These are phyloP conservation scores for Drosophila peninsularis DNA, from an alignment of 2,888 invertebrate genomes.

Conservation along the genomic window DNA sequence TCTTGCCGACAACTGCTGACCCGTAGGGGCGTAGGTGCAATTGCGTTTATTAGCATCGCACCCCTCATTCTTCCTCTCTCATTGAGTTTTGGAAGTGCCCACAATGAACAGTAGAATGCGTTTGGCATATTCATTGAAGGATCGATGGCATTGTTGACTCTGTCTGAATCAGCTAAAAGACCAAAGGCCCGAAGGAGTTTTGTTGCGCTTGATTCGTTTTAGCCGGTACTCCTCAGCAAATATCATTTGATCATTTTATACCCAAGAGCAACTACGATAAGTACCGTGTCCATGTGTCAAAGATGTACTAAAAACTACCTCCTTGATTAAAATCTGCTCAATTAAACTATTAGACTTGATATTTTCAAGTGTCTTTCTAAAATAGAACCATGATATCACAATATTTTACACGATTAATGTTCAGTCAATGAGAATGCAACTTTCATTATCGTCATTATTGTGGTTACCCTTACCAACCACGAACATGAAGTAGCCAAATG, in stretches of 20 bases:
- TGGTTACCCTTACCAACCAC: conserved; percentile 65
- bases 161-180: conserved; percentile 22
- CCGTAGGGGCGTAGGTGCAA: conserved; percentile 78
- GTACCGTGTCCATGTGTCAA: conserved; percentile 32
- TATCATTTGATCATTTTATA: conserved; percentile 22
- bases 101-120: conserved; percentile 34
- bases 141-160: conserved; percentile 59
- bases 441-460: conserved; percentile 43
- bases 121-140: conserved; percentile 58
- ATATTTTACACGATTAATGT: conserved; percentile 69
- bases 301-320: conserved; percentile 1
- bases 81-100: conserved; percentile 48
- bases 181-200: conserved; percentile 47
- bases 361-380: conserved; percentile 64
- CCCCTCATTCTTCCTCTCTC: conserved; percentile 50
- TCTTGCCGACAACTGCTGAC: conserved; percentile 30
- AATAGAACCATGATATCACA: conserved; percentile 27
- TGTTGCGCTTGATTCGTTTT: conserved; percentile 64
- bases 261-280: conserved; percentile 31
- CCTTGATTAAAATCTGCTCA: conserved; percentile 31
- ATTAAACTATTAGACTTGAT: conserved; percentile 53
- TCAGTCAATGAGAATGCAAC: conserved; percentile 55
- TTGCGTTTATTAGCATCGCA: conserved; percentile 82
- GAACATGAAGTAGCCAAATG: background rate
- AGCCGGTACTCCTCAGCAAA: conserved; percentile 18